Conservation (phyloP, 2,113 vertebrate species). For the Myotis yumanensis region DNA sequence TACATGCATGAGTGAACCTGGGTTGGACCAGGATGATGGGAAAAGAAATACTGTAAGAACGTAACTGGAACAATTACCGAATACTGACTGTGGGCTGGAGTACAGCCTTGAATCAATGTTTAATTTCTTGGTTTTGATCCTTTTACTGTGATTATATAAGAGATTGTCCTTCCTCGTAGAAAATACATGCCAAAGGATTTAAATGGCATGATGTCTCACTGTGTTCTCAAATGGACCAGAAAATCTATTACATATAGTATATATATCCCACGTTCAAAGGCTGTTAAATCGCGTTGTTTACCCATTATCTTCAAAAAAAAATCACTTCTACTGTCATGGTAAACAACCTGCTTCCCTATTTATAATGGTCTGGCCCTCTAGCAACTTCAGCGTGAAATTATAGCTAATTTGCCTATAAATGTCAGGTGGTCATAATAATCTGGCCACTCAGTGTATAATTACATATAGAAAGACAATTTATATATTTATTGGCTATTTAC, state of each 20-base stretch:
- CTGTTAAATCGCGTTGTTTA: too few species aligned
- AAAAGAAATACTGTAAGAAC: background rate
- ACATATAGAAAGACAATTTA: background rate
- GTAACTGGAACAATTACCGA: background rate
- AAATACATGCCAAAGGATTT: background rate
- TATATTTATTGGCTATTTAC: background rate
- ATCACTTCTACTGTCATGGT: too few species aligned
- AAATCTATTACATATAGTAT: background rate
- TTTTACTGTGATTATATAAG: background rate
- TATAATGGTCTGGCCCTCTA: too few species aligned
- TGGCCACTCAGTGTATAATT: background rate
- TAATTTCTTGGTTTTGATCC: background rate
- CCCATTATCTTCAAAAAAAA: too few species aligned
- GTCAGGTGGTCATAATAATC: too few species aligned
- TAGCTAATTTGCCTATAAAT: too few species aligned
- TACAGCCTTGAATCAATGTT: background rate
- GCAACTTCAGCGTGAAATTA: too few species aligned
- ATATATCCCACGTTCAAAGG: too few species aligned
- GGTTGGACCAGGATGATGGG: background rate
- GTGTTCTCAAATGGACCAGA: background rate
- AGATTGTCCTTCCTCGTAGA: background rate
- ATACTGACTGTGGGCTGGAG: background rate
- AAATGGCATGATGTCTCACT: background rate
- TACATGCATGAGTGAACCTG: background rate
- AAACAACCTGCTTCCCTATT: too few species aligned